phyloP scores from a whole-genome alignment of 2,797 vertebrate genomes.

The Sorex maritimensis region DNA sequence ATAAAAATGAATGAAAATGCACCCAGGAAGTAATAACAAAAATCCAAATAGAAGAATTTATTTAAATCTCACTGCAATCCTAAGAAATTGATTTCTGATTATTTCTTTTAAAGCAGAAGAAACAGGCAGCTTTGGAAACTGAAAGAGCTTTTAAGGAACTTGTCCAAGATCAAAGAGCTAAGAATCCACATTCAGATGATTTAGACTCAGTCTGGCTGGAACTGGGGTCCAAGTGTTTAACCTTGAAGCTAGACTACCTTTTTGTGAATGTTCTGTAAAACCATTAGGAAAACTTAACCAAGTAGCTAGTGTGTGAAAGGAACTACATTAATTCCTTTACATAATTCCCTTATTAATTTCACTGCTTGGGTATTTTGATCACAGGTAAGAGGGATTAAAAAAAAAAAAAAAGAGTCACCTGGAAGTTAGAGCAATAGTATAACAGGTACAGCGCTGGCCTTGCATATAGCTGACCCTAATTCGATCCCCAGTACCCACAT shows the following conservation, averaged over 20 bases:
- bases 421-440: no score
- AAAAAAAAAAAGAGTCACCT: no score
- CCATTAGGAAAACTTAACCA: background rate
- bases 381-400: background rate
- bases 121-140: background rate
- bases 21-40: background rate
- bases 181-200: background rate
- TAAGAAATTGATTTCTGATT: background rate
- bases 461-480: no score
- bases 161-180: background rate
- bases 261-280: background rate
- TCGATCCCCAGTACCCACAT: no score
- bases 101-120: background rate
- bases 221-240: conserved; percentile 9
- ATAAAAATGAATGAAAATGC: background rate
- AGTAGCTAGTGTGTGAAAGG: background rate
- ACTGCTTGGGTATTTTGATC: conserved; percentile 1
- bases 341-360: background rate
- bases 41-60: background rate
- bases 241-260: background rate
- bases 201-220: background rate
- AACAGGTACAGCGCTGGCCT: no score
- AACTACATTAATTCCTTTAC: background rate
- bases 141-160: background rate
- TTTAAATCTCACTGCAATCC: background rate